Evolutionary conservation across 1,140 invertebrate species (phyloP), one percentile per base, ranked within the genome.

Genomic region (Musca vetustissima): DNA sequence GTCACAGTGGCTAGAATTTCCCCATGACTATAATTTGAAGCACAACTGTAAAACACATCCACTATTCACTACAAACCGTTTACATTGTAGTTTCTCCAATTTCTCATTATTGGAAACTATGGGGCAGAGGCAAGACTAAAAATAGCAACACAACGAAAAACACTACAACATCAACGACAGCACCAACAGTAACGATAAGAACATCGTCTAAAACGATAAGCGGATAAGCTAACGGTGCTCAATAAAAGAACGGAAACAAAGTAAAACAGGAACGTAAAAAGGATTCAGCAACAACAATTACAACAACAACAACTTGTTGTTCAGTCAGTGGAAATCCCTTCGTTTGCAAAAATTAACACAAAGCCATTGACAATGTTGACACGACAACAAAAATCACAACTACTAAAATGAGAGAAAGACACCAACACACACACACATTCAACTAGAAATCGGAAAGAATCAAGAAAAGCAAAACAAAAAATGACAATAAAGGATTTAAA

Each of bases 211-310:
- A n/a, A n/a, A 57, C 53, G 24, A 28, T 57, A 28, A 28, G 19
- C 53, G 25, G 53, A 57, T 57, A 57, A 57, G 53, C 53, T 15
- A 57, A 11, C 36, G 36, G 36, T 43, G 36, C 11, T 43, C 36
- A 43, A 43, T 43, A 43, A 43, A 8, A 43, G 36, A 43, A 43
- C 36, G 36, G 36, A 43, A 43, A 13, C 36, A 43, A 43, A 43
- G 36, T 43, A 28, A 28, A 28, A 28, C 28, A 28, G n/a, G n/a
- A 28, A 28, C 3, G 28, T 28, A 43, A 43, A 43, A 43, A 9
- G 36, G 19, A 17, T 50, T 50, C 7, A 50, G 6, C 36, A 43
- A 3, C 28, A 49, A 22, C 53, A 57, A 28, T 13, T 28, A 57
- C 22, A 57, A 57, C 13, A 14, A 25, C 53, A 57, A 57, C 53